phyloP scores from a whole-genome alignment of 2,888 invertebrate species.

The Caenorhabditis sp. region DNA sequence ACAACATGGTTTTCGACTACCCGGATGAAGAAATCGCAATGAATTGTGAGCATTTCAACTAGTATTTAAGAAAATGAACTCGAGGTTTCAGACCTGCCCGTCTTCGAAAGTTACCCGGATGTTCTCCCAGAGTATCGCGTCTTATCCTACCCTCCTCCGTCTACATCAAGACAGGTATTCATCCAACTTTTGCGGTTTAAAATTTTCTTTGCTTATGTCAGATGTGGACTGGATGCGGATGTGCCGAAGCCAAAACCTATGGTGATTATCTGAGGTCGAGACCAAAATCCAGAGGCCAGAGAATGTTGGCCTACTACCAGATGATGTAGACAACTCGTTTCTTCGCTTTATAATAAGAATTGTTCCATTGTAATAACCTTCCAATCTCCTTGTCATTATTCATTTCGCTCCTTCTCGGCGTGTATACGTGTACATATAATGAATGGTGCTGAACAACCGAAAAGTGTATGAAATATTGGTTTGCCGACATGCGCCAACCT shows the following conservation, averaged over 20 bases:
- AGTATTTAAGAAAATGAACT: not conserved
- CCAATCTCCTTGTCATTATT: not conserved
- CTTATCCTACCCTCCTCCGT: constrained; percentile 14
- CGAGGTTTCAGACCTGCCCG: constrained; percentile 26
- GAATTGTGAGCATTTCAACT: not conserved
- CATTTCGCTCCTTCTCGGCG: not conserved
- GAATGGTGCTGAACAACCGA: not conserved
- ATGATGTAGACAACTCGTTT: constrained; percentile 21
- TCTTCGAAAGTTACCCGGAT: constrained; percentile 29
- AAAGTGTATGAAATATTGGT: not conserved
- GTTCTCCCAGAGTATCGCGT: constrained; percentile 30
- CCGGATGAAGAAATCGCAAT: constrained; percentile 20
- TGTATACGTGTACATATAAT: not conserved
- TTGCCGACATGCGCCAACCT: not conserved
- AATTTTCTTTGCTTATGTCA: not conserved
- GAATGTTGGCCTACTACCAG: constrained; percentile 29
- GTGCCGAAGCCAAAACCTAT: constrained; percentile 45
- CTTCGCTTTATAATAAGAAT: constrained; percentile 2
- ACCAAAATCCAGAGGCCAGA: constrained; percentile 22
- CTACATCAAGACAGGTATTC: no score
- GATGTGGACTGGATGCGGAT: constrained; percentile 52
- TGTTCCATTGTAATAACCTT: constrained; percentile 8
- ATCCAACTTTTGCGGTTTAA: no score
- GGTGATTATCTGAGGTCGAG: constrained; percentile 39
- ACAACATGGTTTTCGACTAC: constrained; percentile 36